Conservation (phyloP, 2,113 vertebrate species). For the Phainopepla nitens region DNA sequence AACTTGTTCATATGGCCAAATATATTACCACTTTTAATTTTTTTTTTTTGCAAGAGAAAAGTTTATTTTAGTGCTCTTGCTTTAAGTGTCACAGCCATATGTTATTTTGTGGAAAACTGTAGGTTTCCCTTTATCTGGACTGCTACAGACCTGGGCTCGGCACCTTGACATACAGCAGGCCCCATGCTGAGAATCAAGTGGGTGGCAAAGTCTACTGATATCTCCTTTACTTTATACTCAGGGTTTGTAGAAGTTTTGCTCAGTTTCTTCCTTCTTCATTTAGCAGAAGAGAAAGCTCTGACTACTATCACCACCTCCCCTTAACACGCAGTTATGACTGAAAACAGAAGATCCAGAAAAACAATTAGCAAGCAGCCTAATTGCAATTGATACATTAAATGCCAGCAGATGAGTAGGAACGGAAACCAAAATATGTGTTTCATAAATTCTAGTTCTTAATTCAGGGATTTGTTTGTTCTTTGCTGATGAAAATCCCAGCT, state of each 20-base stretch:
- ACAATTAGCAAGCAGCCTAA: slow-evolving; percentile 51
- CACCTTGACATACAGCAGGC: background rate
- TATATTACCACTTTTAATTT: background rate
- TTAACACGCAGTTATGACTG: background rate
- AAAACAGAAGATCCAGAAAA: background rate
- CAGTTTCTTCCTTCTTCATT: background rate
- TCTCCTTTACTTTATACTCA: background rate
- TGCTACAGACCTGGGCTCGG: background rate
- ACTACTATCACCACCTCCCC: background rate
- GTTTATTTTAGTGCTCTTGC: background rate
- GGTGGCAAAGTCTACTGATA: background rate
- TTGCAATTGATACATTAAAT: slow-evolving; percentile 24
- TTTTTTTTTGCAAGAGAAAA: background rate
- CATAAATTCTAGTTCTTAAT: slow-evolving; percentile 35
- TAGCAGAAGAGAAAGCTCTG: background rate
- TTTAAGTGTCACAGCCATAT: background rate
- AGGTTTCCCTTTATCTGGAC: background rate
- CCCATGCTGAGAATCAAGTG: background rate
- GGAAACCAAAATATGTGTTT: slow-evolving; percentile 51
- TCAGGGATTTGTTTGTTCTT: background rate
- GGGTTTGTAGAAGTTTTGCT: background rate
- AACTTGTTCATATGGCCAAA: background rate
- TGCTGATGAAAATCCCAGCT: slow-evolving; percentile 43
- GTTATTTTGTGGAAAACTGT: background rate
- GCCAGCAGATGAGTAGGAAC: slow-evolving; percentile 24